Conservation (phyloP, 2,113 vertebrate species). For the Ammodytes marinus region DNA sequence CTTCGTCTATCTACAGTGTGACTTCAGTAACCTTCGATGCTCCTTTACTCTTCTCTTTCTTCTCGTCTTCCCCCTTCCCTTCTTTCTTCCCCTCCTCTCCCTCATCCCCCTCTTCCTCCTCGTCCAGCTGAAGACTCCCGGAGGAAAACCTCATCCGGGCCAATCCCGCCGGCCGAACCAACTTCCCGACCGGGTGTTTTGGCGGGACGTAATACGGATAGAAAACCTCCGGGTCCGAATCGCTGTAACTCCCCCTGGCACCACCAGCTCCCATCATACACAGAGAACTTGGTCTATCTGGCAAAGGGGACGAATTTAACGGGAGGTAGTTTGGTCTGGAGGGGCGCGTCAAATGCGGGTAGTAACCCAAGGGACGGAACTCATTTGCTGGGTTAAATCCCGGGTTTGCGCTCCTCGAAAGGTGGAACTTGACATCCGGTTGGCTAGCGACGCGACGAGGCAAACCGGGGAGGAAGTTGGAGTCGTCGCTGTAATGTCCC, state of each 20-base stretch:
- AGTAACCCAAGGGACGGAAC: constrained; percentile 92
- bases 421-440: constrained; percentile 90
- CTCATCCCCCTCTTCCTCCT: constrained; percentile 86
- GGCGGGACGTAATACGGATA: constrained; percentile 88
- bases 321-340: constrained; percentile 83
- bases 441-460: constrained; percentile 91
- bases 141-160: constrained; percentile 92
- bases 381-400: constrained; percentile 85
- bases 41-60: constrained; percentile 26
- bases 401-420: constrained; percentile 65
- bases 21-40: constrained; percentile 60
- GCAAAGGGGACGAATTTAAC: constrained; percentile 77
- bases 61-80: constrained; percentile 11
- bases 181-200: constrained; percentile 80
- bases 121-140: constrained; percentile 94
- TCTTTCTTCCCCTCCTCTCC: constrained; percentile 53
- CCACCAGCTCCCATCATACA: constrained; percentile 67
- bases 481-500: constrained; percentile 85
- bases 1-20: constrained; percentile 55
- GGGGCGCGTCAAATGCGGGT: constrained; percentile 86
- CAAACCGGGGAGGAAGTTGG: constrained; percentile 84
- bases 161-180: constrained; percentile 76
- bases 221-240: constrained; percentile 92
- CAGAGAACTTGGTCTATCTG: constrained; percentile 71
- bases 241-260: constrained; percentile 83